phyloP scores from a whole-genome alignment of 2,888 invertebrate species.

The Dynastes tityus region DNA sequence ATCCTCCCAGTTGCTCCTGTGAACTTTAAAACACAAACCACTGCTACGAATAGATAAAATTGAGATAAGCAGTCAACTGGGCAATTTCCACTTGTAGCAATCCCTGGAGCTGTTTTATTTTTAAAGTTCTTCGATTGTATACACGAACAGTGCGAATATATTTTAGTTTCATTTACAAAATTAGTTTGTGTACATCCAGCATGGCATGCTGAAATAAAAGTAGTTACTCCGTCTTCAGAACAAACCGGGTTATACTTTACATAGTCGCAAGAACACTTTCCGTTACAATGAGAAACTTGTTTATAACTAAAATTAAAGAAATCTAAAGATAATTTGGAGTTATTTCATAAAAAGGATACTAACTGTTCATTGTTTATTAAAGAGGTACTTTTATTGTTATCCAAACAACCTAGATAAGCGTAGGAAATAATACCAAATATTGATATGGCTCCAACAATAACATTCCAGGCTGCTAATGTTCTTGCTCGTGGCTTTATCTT shows the following conservation, averaged over 20 bases:
- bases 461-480: slow-evolving; percentile 81
- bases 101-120: slow-evolving; percentile 61
- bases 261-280: slow-evolving; percentile 79
- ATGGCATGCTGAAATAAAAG: slow-evolving; percentile 86
- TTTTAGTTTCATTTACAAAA: slow-evolving; percentile 70
- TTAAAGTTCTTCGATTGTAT: slow-evolving; percentile 60
- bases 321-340: slow-evolving; percentile 22
- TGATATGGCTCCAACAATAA: slow-evolving; percentile 77
- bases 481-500: slow-evolving; percentile 79
- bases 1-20: slow-evolving; percentile 76
- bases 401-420: slow-evolving; percentile 79
- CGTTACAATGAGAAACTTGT: slow-evolving; percentile 74
- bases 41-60: slow-evolving; percentile 73
- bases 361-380: slow-evolving; percentile 26
- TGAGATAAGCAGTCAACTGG: slow-evolving; percentile 74
- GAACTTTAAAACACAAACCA: slow-evolving; percentile 75
- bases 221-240: slow-evolving; percentile 75
- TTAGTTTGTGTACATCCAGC: slow-evolving; percentile 78
- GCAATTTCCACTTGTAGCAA: slow-evolving; percentile 73
- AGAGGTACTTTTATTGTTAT: slow-evolving; percentile 71
- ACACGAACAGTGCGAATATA: slow-evolving; percentile 72
- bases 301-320: slow-evolving; percentile 65
- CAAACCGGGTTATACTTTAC: slow-evolving; percentile 84
- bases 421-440: slow-evolving; percentile 78
- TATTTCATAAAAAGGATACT: slow-evolving; percentile 29